Evolutionary conservation across 2,113 vertebrate genomes (phyloP).

Genomic region (Narcine bancroftii): DNA sequence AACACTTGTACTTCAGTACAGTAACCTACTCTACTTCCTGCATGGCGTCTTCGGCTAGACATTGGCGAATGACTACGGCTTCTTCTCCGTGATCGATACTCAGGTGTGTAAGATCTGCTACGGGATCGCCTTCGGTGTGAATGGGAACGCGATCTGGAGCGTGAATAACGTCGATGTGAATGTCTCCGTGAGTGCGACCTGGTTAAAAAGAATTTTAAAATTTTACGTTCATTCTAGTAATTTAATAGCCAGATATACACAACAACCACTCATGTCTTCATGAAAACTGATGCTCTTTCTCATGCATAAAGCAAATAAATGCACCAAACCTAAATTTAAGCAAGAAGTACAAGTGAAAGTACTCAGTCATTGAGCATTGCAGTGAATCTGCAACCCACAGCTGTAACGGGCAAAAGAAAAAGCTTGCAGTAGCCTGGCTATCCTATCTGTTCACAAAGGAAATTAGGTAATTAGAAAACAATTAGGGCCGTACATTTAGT

Average conservation of each 20-base stretch:
- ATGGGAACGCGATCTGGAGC: conserved; percentile 71
- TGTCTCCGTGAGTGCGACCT: conserved; percentile 78
- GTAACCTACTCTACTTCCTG: conserved; percentile 77
- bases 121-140: conserved; percentile 74
- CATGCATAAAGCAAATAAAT: background rate
- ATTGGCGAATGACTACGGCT: conserved; percentile 81
- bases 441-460: background rate
- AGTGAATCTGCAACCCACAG: background rate
- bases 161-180: conserved; percentile 73
- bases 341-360: background rate
- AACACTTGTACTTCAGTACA: background rate
- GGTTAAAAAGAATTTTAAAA: conserved; percentile 31
- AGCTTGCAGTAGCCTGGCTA: background rate
- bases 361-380: background rate
- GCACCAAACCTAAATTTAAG: background rate
- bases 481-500: too few relatives aligned
- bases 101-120: conserved; percentile 75
- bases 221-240: background rate
- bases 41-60: conserved; percentile 74
- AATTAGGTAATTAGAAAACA: too few relatives aligned
- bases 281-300: background rate
- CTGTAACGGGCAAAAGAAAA: background rate
- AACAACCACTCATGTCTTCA: background rate
- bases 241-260: background rate
- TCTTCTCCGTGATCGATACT: conserved; percentile 66